Percentiles rank a stretch among this genome's conserved stretches.
These are phyloP conservation scores for Halictus rubicundus DNA, from an alignment of 1,140 invertebrate species.

Conservation along the genomic window DNA sequence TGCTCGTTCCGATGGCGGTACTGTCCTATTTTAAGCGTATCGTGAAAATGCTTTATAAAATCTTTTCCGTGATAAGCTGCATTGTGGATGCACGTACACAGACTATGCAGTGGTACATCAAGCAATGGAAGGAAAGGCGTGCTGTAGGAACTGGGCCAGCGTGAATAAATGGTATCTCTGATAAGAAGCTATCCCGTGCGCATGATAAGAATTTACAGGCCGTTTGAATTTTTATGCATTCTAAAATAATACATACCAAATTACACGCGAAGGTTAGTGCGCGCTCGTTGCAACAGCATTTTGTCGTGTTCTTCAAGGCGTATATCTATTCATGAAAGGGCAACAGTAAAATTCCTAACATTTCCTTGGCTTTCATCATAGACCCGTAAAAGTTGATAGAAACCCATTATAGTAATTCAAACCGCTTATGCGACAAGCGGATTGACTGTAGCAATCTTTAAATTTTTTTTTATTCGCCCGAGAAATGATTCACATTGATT, in stretches of 20 bases:
- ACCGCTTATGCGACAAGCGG: no score
- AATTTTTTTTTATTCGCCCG: no score
- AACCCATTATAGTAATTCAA: no score
- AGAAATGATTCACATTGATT: no score
- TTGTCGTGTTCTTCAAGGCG: not conserved
- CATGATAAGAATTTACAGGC: constrained; percentile 42
- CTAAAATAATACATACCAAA: constrained; percentile 4
- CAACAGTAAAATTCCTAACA: no score
- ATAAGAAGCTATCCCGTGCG: constrained; percentile 27
- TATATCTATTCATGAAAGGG: not conserved
- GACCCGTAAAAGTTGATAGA: no score
- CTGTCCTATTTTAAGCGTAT: not conserved
- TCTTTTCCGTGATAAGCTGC: constrained; percentile 9
- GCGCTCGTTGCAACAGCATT: not conserved
- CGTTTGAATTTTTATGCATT: constrained; percentile 39
- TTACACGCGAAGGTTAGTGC: not conserved
- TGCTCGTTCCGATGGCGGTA: no score
- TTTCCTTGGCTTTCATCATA: no score
- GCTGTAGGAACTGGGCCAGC: constrained; percentile 36
- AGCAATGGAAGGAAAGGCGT: constrained; percentile 12
- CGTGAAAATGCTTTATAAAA: not conserved
- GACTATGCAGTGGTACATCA: not conserved
- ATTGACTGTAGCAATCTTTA: no score
- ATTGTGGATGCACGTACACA: no score
- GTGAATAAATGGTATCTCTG: constrained; percentile 40